Evolutionary conservation across 2,888 invertebrate species (phyloP), one percentile per base, ranked within the genome.

Genomic region (Hydrotaea cyrtoneurina): DNA sequence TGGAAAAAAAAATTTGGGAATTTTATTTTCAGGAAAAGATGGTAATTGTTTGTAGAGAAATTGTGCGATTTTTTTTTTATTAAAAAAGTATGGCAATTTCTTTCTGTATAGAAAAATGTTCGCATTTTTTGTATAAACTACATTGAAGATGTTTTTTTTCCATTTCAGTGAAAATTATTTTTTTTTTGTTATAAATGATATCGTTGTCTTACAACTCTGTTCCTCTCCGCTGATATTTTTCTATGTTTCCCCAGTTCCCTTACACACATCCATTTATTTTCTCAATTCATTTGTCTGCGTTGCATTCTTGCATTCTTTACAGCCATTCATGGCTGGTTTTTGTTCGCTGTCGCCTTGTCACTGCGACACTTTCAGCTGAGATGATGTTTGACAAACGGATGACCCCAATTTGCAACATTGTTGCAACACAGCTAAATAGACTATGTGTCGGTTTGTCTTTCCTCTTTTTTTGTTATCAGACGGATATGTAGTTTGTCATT

Each of bases 381-480:
- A 72, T 78, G 55, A 39, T 76, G 73, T 73, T 55, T 78, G 55
- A 83, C 71, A 84, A 84, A 76, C 71, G 78, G 64, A 75, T 81
- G 84, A 53, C 80, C 78, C 50, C 75, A 72, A 84, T 78, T 80
- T 81, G 78, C 66, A 66, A 43, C 43, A 66, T 13, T 43, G 66
- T 66, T 66, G 39, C 66, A 62, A 31, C 39, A 21, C 31, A 31
- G 31, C 62, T n/a, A 2, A 13, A 31, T 62, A n/a, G 50, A n/a
- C n/a, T 13, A 13, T 5, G 13, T 43, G 43, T 10, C 43, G 43
- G 43, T 43, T 11, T 50, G 50, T 50, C n/a, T 50, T 2, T 7
- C 50, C n/a, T 13, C 50, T 50, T 50, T 1, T 2, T n/a, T 50
- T 4, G 2, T 15, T 50, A 2, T 0, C 50, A 50, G 13, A 50